Evolutionary conservation across 1,140 invertebrate species (phyloP), one percentile per base, ranked within the genome.

Genomic region (Dreissena rostriformis): DNA sequence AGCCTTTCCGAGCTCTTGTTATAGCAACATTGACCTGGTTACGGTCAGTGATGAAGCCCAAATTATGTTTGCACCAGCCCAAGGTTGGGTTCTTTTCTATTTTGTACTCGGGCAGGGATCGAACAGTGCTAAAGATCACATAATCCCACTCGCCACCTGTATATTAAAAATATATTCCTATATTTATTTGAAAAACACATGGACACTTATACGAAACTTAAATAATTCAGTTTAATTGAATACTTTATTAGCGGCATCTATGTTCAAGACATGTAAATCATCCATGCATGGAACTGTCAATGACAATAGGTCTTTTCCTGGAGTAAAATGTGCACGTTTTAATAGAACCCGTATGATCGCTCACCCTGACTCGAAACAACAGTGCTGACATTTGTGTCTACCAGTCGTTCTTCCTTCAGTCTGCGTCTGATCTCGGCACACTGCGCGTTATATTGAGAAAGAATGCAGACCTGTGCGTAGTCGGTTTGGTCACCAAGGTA

Each of bases 1-100:
- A 83, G 17, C 92, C 92, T 72, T 88, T 89, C 29, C 86, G 82
- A 15, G 92, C 90, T 77, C 92, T 87, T 15, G 92, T 92, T 8
- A 92, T 73, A 7, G 91, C 92, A 17, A 92, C 92, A 75, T 92
- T 91, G 14, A 91, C 87, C 81, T 92, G 91, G 72, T 92, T 84
- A 14, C 80, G 74, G 77, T 92, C 90, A 26, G 86, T 89, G 17
- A 92, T 88, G 68, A 92, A 92, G 12, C 92, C 92, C 10, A 92
- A 86, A 57, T 91, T 88, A 29, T 88, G 82, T 57, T 84, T 86
- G 52, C 85, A 86, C 92, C 92, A 92, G 7, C 88, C 90, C 19
- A 82, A 53, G 15, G 91, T 91, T 10, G 92, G 91, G 49, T 70
- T 73, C 0, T 66, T 55, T 61, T 91, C 89, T 28, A 92, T 92